A percentile compares a stretch with the other conserved stretches of the same genome.
phyloP scores from a whole-genome alignment of 2,888 invertebrate genomes.

The Laspeyria flexula region DNA sequence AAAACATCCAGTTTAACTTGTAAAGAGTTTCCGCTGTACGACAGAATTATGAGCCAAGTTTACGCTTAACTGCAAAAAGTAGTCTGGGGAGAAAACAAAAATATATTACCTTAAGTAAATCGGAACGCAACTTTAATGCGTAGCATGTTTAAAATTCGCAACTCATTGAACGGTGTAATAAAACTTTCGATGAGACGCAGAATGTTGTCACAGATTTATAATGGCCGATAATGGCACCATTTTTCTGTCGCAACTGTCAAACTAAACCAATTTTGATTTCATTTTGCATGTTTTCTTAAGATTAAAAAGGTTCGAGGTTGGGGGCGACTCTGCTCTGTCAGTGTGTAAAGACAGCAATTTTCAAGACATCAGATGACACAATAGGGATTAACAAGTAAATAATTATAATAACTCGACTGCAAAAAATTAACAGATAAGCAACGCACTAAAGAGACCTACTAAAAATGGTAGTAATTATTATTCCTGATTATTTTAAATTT shows the following conservation, averaged over 20 bases:
- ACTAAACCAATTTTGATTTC: background rate
- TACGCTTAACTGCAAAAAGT: conserved; percentile 52
- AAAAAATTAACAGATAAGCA: too few species aligned
- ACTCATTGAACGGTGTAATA: conserved; percentile 20
- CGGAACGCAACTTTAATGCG: conserved; percentile 29
- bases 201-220: conserved; percentile 19
- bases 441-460: too few species aligned
- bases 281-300: too few species aligned
- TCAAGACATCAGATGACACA: too few species aligned
- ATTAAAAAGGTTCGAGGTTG: too few species aligned
- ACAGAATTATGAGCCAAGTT: conserved; percentile 75
- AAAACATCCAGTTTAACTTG: conserved; percentile 71
- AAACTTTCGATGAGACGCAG: conserved; percentile 15
- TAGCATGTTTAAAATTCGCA: conserved; percentile 29
- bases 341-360: too few species aligned
- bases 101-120: conserved; percentile 47
- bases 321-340: too few species aligned
- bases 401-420: too few species aligned
- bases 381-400: too few species aligned
- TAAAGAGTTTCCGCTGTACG: conserved; percentile 66
- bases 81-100: conserved; percentile 54
- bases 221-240: conserved; percentile 4
- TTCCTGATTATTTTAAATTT: too few species aligned
- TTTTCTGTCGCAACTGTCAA: background rate
- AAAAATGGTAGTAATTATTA: too few species aligned